These are phyloP conservation scores for Microctenopoma steveboyesi DNA, from an alignment of 2,797 vertebrate species.

Conservation along the genomic window DNA sequence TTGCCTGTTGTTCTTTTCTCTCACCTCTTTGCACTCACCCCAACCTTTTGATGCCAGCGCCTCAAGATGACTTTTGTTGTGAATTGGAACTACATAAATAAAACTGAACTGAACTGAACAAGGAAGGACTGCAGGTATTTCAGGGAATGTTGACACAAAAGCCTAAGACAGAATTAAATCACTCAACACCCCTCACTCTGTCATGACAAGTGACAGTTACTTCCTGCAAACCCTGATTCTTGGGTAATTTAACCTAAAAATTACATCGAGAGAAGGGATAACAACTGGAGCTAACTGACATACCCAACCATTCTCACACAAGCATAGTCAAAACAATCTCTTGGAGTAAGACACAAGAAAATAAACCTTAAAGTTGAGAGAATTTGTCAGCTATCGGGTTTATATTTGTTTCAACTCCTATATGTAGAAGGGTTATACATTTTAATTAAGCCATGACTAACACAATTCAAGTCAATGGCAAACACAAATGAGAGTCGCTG, in stretches of 20 bases:
- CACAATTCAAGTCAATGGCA: background rate
- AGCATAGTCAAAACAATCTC: background rate
- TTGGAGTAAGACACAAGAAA: background rate
- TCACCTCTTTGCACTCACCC: too few species aligned
- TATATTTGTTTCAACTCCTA: background rate
- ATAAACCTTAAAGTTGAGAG: background rate
- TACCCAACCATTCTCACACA: background rate
- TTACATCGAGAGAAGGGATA: constrained; percentile 18
- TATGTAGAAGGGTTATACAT: background rate
- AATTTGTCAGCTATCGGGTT: background rate
- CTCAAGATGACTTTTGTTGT: too few species aligned
- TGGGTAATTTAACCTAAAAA: constrained; percentile 45
- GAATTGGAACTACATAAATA: too few species aligned
- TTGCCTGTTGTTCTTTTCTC: too few species aligned
- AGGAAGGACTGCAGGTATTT: constrained; percentile 29
- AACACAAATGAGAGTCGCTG: constrained; percentile 1
- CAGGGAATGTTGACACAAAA: constrained; percentile 48
- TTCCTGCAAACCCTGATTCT: constrained; percentile 50
- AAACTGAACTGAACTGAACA: background rate
- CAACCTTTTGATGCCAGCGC: too few species aligned
- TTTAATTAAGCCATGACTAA: background rate
- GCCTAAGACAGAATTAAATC: constrained; percentile 40
- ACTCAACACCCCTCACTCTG: constrained; percentile 39
- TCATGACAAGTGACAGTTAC: constrained; percentile 60
- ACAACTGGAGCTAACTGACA: constrained; percentile 16